Evolutionary conservation across 2,113 vertebrate genomes (phyloP).

Genomic region (Zosterops borbonicus): DNA sequence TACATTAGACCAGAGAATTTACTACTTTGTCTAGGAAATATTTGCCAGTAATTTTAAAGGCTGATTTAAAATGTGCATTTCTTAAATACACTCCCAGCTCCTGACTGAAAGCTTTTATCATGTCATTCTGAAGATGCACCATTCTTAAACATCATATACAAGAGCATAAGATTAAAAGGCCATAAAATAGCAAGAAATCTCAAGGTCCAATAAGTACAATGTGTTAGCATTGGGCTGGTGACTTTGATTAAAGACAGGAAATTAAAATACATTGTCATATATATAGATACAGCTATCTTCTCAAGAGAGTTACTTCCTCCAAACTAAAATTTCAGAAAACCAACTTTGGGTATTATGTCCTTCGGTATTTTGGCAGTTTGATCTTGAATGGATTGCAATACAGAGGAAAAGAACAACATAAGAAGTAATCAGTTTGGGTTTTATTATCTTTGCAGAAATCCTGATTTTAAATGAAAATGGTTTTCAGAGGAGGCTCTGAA

Average conservation of each 20-base stretch:
- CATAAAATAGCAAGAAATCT: neutral
- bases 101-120: neutral
- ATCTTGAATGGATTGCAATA: neutral
- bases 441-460: neutral
- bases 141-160: neutral
- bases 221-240: neutral
- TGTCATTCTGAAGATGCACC: neutral
- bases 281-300: neutral
- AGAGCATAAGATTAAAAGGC: neutral
- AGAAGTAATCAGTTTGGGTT: neutral
- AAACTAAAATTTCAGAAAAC: neutral
- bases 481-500: neutral
- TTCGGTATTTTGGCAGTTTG: neutral
- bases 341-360: neutral
- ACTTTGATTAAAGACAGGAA: neutral
- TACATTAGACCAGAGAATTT: slow-evolving; percentile 20
- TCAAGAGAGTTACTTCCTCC: neutral
- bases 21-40: slow-evolving; percentile 22
- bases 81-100: neutral
- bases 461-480: neutral
- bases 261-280: neutral
- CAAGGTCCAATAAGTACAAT: neutral
- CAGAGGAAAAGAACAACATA: neutral
- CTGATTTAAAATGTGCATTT: slow-evolving; percentile 41
- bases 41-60: slow-evolving; percentile 28